phyloP scores from a whole-genome alignment of 2,888 invertebrate genomes.

The Pinctada fucata region DNA sequence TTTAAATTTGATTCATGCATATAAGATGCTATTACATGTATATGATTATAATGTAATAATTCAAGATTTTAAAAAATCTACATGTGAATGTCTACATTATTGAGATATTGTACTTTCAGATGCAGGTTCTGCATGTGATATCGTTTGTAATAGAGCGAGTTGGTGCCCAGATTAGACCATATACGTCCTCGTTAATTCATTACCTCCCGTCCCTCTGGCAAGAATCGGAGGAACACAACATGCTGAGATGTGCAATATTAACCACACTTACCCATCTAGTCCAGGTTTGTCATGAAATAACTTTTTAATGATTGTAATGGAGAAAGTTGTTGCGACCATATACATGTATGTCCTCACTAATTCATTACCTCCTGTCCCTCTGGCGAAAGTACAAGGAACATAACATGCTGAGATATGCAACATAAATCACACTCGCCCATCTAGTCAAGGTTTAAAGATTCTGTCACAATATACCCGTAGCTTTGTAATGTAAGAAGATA shows the following conservation, averaged over 20 bases:
- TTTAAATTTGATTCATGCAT: too few relatives aligned
- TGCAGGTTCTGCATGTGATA: slow-evolving; percentile 93
- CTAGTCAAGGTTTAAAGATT: slow-evolving; percentile 83
- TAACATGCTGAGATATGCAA: slow-evolving; percentile 93
- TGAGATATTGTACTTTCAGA: slow-evolving; percentile 78
- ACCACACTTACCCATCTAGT: slow-evolving; percentile 91
- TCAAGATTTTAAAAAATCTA: too few relatives aligned
- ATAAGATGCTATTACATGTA: too few relatives aligned
- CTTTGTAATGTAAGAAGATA: too few relatives aligned
- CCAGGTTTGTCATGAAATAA: slow-evolving; percentile 79
- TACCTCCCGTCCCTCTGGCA: slow-evolving; percentile 93
- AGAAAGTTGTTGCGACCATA: slow-evolving; percentile 79
- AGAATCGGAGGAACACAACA: slow-evolving; percentile 90
- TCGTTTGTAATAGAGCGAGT: slow-evolving; percentile 93
- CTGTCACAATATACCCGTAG: too few relatives aligned
- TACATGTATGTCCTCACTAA: slow-evolving; percentile 80
- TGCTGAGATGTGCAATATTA: slow-evolving; percentile 93
- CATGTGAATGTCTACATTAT: too few relatives aligned
- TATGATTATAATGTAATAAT: too few relatives aligned
- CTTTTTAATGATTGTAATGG: too few relatives aligned
- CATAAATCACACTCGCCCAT: slow-evolving; percentile 90
- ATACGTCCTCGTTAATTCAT: slow-evolving; percentile 84
- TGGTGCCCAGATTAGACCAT: slow-evolving; percentile 85
- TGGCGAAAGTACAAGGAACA: slow-evolving; percentile 93
- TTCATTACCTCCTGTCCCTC: slow-evolving; percentile 89